phyloP scores from a whole-genome alignment of 2,888 invertebrate genomes.

The Leptinotarsa tumamoca region DNA sequence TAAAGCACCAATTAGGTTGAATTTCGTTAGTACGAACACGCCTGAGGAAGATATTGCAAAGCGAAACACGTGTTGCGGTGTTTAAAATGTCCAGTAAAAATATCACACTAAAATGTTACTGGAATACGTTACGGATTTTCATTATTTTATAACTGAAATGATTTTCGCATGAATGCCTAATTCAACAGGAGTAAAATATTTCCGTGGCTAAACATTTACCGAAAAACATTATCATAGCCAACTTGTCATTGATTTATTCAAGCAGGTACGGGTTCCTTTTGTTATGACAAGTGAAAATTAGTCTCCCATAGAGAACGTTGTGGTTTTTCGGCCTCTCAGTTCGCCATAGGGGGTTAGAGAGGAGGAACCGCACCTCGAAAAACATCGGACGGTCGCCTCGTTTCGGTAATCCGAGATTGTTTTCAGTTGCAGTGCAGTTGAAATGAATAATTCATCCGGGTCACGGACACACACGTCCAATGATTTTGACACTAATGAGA shows the following conservation, averaged over 20 bases:
- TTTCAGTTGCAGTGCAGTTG: constrained; percentile 29
- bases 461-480: constrained; percentile 25
- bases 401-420: constrained; percentile 38
- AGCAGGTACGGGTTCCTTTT: constrained; percentile 48
- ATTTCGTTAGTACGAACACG: too few relatives aligned
- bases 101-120: too few relatives aligned
- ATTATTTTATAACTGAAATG: not conserved
- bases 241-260: constrained; percentile 51
- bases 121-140: not conserved
- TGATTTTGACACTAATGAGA: constrained; percentile 14
- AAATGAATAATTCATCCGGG: constrained; percentile 30
- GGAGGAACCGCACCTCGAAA: constrained; percentile 49
- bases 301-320: constrained; percentile 47
- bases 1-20: too few relatives aligned
- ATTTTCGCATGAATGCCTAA: not conserved
- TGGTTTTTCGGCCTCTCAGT: constrained; percentile 46
- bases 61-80: too few relatives aligned
- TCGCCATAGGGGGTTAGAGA: constrained; percentile 44
- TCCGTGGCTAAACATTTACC: not conserved
- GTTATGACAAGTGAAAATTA: constrained; percentile 57
- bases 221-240: constrained; percentile 28
- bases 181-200: not conserved
- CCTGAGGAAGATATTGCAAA: too few relatives aligned
- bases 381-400: constrained; percentile 32
- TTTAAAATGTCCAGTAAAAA: too few relatives aligned